Evolutionary conservation across 1,140 invertebrate genomes (phyloP).

Genomic region (Pseudomyrmex cubaensis): DNA sequence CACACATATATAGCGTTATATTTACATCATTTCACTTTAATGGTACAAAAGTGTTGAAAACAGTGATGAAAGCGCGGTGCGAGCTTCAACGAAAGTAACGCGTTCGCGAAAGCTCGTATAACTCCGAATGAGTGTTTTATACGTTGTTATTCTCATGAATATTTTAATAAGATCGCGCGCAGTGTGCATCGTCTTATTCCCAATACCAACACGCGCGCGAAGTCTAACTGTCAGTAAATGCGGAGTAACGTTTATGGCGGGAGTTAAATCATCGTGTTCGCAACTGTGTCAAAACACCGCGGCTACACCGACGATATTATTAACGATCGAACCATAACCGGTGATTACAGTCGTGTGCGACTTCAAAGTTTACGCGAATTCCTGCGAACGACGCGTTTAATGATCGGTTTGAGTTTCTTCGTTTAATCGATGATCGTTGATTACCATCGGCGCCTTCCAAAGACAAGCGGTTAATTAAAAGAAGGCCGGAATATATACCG

Average conservation of each 20-base stretch:
- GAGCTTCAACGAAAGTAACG: neutral
- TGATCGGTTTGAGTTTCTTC: neutral
- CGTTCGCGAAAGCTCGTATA: neutral
- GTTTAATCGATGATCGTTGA: neutral
- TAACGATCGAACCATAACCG: slow-evolving; percentile 28
- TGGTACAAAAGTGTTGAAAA: neutral
- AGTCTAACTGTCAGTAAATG: slow-evolving; percentile 40
- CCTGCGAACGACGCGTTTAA: slow-evolving; percentile 7
- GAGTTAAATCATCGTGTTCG: slow-evolving; percentile 16
- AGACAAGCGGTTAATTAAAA: slow-evolving; percentile 44
- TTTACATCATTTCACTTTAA: neutral
- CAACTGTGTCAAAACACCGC: neutral
- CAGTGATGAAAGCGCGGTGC: too few relatives aligned
- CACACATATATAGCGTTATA: neutral
- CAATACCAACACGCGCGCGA: neutral
- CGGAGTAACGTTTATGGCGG: slow-evolving; percentile 40
- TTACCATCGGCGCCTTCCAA: neutral
- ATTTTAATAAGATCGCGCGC: slow-evolving; percentile 13
- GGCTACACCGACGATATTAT: slow-evolving; percentile 5
- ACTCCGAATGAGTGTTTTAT: slow-evolving; percentile 5
- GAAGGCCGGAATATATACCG: neutral
- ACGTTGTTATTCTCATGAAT: neutral
- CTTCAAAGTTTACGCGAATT: slow-evolving; percentile 37
- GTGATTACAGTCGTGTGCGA: neutral
- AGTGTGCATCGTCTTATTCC: slow-evolving; percentile 25